Percentiles rank a stretch among this genome's conserved stretches.
These are phyloP conservation scores for Buathra laborator DNA, from an alignment of 2,888 invertebrate genomes.

Conservation along the genomic window DNA sequence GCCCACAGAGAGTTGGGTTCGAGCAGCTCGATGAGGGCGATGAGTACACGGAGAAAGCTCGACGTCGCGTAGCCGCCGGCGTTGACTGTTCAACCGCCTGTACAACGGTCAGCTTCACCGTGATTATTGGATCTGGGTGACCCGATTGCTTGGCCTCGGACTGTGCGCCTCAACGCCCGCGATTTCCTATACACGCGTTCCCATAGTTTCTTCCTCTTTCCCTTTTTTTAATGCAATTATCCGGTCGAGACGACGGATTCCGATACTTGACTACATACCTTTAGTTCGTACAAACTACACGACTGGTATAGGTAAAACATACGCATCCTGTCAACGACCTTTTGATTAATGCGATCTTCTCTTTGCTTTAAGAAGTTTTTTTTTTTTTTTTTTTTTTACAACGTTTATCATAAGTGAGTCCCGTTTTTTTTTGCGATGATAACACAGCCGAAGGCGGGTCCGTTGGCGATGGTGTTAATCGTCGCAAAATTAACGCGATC, in stretches of 20 bases:
- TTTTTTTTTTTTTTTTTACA: neutral
- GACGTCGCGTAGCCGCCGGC: constrained; percentile 35
- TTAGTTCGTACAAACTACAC: constrained; percentile 32
- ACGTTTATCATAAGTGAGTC: constrained; percentile 4
- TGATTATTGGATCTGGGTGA: constrained; percentile 84
- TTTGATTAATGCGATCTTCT: constrained; percentile 47
- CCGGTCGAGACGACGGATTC: constrained; percentile 49
- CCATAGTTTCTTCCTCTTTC: constrained; percentile 54
- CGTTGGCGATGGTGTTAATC: constrained; percentile 30
- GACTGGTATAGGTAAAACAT: constrained; percentile 1
- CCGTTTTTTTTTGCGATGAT: constrained; percentile 52
- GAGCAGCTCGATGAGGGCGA: neutral
- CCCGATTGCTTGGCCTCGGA: constrained; percentile 79
- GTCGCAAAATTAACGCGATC: constrained; percentile 53
- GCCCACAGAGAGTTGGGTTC: neutral
- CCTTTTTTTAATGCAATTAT: constrained; percentile 55
- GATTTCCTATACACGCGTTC: constrained; percentile 51
- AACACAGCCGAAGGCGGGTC: constrained; percentile 4
- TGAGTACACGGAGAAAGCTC: constrained; percentile 36
- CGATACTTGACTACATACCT: constrained; percentile 32
- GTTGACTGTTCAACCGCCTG: neutral
- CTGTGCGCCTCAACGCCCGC: constrained; percentile 49
- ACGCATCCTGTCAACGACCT: constrained; percentile 47
- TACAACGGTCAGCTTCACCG: constrained; percentile 64
- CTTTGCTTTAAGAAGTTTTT: neutral